phyloP scores from a whole-genome alignment of 2,888 invertebrate genomes.

The Tigriopus californicus region DNA sequence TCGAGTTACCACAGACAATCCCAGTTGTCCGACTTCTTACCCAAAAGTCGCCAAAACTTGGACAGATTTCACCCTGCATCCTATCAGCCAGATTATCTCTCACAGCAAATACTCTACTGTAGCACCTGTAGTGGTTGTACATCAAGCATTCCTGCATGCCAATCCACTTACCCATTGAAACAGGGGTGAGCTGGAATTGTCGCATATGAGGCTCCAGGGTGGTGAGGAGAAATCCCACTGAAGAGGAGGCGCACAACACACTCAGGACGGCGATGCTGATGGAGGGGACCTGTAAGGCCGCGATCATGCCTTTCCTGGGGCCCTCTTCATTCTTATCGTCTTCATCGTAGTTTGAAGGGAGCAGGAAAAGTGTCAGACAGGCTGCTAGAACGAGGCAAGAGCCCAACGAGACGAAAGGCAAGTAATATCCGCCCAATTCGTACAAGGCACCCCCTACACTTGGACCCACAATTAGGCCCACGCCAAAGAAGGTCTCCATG shows the following conservation, averaged over 20 bases:
- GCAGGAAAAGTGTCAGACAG: constrained; percentile 47
- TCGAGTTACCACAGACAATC: no score
- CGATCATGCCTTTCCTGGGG: constrained; percentile 32
- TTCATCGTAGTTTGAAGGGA: constrained; percentile 33
- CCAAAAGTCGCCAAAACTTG: no score
- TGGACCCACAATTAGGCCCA: constrained; percentile 59
- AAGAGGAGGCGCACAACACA: constrained; percentile 56
- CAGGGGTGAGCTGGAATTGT: constrained; percentile 23
- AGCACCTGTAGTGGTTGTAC: no score
- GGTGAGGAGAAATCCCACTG: constrained; percentile 70
- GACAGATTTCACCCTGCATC: no score
- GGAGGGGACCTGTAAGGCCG: constrained; percentile 49
- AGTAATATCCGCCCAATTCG: constrained; percentile 40
- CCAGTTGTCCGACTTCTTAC: no score
- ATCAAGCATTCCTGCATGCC: no score
- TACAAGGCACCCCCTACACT: constrained; percentile 71
- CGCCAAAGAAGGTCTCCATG: constrained; percentile 12
- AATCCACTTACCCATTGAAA: constrained; percentile 4
- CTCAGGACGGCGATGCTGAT: constrained; percentile 47
- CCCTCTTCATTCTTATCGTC: constrained; percentile 12
- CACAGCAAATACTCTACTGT: no score
- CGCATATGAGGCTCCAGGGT: constrained; percentile 73
- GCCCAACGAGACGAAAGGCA: constrained; percentile 64
- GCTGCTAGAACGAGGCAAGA: constrained; percentile 52
- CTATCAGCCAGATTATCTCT: no score